A percentile compares a stretch with the other conserved stretches of the same genome.
Conservation (phyloP, 1,140 invertebrate species). For the Danaus plexippus region DNA sequence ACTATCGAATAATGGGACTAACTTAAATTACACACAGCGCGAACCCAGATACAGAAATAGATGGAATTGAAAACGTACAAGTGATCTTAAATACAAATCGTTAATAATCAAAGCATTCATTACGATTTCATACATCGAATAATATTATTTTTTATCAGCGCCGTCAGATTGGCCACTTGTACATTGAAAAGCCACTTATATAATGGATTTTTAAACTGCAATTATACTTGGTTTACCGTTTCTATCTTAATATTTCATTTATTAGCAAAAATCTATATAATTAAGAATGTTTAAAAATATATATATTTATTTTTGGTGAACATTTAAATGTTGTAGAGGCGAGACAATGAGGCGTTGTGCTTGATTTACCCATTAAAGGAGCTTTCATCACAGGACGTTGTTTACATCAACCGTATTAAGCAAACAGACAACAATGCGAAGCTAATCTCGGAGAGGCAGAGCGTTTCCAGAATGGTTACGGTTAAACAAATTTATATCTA, state of each 20-base stretch:
- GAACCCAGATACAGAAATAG: too few relatives aligned
- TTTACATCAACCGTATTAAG: conserved; percentile 17
- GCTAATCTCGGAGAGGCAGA: conserved; percentile 15
- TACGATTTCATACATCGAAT: too few relatives aligned
- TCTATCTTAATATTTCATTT: too few relatives aligned
- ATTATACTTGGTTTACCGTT: too few relatives aligned
- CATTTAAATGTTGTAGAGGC: not conserved
- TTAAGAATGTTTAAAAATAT: not conserved
- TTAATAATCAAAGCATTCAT: too few relatives aligned
- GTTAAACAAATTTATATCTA: conserved; percentile 10
- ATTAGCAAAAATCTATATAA: conserved; percentile 9
- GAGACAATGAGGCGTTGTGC: not conserved
- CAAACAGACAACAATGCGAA: conserved; percentile 18
- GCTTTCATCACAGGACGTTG: conserved; percentile 1
- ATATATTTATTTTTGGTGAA: not conserved
- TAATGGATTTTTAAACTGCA: too few relatives aligned
- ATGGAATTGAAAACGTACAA: too few relatives aligned
- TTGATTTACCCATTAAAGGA: conserved; percentile 7
- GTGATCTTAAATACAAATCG: too few relatives aligned
- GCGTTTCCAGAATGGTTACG: conserved; percentile 7
- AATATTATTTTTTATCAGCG: too few relatives aligned
- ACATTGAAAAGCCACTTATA: too few relatives aligned
- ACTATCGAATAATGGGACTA: conserved; percentile 26
- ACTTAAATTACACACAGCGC: conserved; percentile 28
- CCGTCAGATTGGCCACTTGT: too few relatives aligned